Evolutionary conservation across 2,113 vertebrate genomes (phyloP).

Genomic region (Atractosteus spatula): DNA sequence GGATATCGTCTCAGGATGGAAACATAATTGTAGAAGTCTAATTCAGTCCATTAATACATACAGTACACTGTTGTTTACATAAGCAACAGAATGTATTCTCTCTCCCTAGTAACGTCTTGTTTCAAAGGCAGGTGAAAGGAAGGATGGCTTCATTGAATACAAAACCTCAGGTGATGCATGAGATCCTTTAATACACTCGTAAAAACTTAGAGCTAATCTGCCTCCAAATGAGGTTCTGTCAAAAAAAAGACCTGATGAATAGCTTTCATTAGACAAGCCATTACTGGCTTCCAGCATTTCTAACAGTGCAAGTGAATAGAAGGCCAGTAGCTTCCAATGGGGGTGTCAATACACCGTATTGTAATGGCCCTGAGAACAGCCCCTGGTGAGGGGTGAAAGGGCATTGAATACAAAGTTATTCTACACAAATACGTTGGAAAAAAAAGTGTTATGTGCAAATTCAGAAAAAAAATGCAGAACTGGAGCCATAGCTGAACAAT

Average conservation of each 20-base stretch:
- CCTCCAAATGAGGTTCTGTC: conserved; percentile 24
- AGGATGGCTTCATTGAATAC: background rate
- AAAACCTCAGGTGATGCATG: conserved; percentile 28
- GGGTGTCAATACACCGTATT: background rate
- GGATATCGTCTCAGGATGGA: no score
- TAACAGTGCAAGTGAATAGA: background rate
- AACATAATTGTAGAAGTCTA: no score
- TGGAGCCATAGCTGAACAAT: no score
- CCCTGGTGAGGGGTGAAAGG: background rate
- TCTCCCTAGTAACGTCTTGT: no score
- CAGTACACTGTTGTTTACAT: no score
- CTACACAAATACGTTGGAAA: no score
- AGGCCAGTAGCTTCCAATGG: conserved; percentile 11
- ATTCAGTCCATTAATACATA: no score
- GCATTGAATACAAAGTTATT: no score
- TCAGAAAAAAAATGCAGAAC: no score
- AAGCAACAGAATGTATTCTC: no score
- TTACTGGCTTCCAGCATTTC: conserved; percentile 26
- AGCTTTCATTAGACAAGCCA: conserved; percentile 40
- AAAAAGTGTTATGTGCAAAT: no score
- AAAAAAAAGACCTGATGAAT: conserved; percentile 40
- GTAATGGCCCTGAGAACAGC: background rate
- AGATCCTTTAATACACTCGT: conserved; percentile 21
- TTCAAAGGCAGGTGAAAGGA: background rate
- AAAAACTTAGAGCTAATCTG: conserved; percentile 28